Percentiles rank a stretch among this genome's conserved stretches.
These are phyloP conservation scores for Pachyuromys duprasi DNA, from an alignment of 2,797 vertebrate species.

Conservation along the genomic window DNA sequence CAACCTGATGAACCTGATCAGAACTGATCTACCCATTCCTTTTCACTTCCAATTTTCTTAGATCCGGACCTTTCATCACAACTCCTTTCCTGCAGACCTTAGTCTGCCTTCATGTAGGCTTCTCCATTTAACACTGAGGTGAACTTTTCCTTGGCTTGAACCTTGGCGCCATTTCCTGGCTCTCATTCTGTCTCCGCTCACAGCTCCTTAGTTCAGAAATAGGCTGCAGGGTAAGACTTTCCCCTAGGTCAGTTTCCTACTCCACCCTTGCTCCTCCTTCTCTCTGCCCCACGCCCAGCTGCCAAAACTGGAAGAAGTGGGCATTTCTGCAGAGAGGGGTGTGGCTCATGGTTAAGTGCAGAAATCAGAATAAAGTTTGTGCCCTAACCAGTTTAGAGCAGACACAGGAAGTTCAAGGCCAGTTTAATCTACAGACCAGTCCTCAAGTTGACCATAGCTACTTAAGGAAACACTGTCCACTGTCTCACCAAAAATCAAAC, in stretches of 20 bases:
- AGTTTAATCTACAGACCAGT: not conserved
- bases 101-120: not conserved
- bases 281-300: not conserved
- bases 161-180: constrained; percentile 53
- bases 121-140: not conserved
- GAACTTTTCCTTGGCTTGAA: constrained; percentile 33
- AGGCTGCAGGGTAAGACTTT: constrained; percentile 51
- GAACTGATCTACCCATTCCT: not conserved
- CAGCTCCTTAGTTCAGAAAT: constrained; percentile 57
- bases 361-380: not conserved
- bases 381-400: not conserved
- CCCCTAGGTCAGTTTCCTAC: constrained; percentile 14
- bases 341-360: not conserved
- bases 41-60: not conserved
- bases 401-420: not conserved
- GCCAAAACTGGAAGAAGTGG: not conserved
- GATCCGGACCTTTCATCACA: not conserved
- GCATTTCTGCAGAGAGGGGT: not conserved
- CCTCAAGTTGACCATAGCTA: not conserved
- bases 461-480: not conserved
- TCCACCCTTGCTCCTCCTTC: constrained; percentile 4
- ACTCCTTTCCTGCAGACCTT: not conserved
- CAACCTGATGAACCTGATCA: not conserved
- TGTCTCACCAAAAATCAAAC: too few species aligned
- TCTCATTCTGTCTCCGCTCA: constrained; percentile 42